Evolutionary conservation across 2,113 vertebrate genomes (phyloP).

Genomic region (Lampris megalopsis): DNA sequence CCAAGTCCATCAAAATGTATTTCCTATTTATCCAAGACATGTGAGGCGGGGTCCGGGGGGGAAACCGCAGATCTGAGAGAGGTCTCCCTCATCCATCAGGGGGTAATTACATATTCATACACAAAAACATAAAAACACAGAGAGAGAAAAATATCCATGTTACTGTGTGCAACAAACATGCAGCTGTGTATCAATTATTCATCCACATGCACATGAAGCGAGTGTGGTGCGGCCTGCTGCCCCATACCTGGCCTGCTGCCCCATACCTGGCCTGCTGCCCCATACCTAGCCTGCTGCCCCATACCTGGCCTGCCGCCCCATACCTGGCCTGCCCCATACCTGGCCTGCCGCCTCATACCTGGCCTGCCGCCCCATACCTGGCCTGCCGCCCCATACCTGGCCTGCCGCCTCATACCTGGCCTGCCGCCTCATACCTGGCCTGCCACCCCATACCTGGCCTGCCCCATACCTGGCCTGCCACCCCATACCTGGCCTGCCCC

Average conservation of each 20-base stretch:
- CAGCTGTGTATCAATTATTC: constrained; percentile 21
- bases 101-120: constrained; percentile 18
- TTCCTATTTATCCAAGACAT: constrained; percentile 24
- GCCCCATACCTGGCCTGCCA: too few species aligned
- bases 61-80: constrained; percentile 22
- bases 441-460: too few species aligned
- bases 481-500: too few species aligned
- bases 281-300: too few species aligned
- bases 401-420: too few species aligned
- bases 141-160: constrained; percentile 6
- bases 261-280: too few species aligned
- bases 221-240: background rate
- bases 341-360: too few species aligned
- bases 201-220: constrained; percentile 11
- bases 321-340: too few species aligned
- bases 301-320: too few species aligned
- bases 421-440: too few species aligned
- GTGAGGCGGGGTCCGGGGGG: constrained; percentile 8
- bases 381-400: too few species aligned
- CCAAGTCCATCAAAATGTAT: constrained; percentile 11
- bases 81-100: constrained; percentile 28
- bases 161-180: constrained; percentile 21
- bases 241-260: constrained; percentile 14
- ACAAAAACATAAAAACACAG: constrained; percentile 27
- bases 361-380: too few species aligned